Conservation (phyloP, 2,888 invertebrate species). For the Stictocephala bisonia region DNA sequence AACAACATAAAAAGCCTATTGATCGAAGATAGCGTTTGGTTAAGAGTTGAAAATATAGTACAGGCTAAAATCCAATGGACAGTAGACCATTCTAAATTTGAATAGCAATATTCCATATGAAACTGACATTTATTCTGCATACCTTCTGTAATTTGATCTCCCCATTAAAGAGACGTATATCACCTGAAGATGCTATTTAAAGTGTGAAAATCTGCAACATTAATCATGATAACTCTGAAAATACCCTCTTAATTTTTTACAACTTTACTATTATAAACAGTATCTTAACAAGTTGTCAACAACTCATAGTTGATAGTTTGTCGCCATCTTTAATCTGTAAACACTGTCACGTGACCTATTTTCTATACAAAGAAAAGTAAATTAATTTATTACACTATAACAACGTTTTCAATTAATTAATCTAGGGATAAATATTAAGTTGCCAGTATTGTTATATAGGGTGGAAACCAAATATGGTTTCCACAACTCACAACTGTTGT, state of each 20-base stretch:
- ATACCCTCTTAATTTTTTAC: background rate
- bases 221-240: background rate
- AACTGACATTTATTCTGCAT: background rate
- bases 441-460: no score
- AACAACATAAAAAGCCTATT: no score
- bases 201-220: background rate
- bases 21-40: no score
- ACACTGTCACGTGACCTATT: slow-evolving; percentile 29
- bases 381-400: no score
- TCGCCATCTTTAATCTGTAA: slow-evolving; percentile 31
- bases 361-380: no score
- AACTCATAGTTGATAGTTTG: background rate
- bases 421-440: no score
- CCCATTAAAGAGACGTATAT: slow-evolving; percentile 19
- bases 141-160: slow-evolving; percentile 17
- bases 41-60: no score
- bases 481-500: no score
- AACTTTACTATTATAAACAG: background rate
- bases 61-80: background rate
- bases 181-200: slow-evolving; percentile 15
- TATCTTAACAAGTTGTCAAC: background rate
- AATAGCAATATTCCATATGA: background rate
- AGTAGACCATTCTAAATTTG: background rate
- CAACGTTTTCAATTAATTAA: no score
- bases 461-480: no score